Percentiles rank a stretch among this genome's conserved stretches.
phyloP scores from a whole-genome alignment of 2,888 invertebrate genomes.

The Uloborus plumipes region DNA sequence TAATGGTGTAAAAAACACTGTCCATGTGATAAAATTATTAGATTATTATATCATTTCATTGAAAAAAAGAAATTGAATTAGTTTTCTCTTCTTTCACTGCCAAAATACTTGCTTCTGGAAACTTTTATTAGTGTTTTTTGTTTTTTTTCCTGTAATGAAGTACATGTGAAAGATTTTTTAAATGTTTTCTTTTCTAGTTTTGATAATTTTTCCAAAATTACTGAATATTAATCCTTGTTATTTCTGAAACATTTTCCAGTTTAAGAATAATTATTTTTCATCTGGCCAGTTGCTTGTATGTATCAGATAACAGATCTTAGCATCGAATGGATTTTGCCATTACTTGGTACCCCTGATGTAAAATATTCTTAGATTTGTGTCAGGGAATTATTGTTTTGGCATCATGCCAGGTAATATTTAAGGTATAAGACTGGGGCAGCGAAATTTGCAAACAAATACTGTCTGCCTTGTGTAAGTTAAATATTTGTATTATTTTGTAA shows the following conservation, averaged over 20 bases:
- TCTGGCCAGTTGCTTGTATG: slow-evolving; percentile 40
- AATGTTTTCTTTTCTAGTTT: not conserved
- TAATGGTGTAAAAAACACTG: slow-evolving; percentile 29
- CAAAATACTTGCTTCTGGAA: too few relatives aligned
- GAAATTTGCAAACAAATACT: slow-evolving; percentile 26
- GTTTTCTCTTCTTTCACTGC: too few relatives aligned
- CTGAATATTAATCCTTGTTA: not conserved
- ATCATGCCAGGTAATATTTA: slow-evolving; percentile 59
- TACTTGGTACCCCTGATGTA: slow-evolving; percentile 39
- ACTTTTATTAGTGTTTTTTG: too few relatives aligned
- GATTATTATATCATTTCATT: too few relatives aligned
- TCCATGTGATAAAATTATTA: slow-evolving; percentile 31
- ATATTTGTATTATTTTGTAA: slow-evolving; percentile 66
- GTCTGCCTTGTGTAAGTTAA: slow-evolving; percentile 65
- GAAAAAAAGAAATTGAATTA: too few relatives aligned
- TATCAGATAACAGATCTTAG: slow-evolving; percentile 45
- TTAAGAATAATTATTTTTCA: not conserved
- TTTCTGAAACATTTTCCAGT: not conserved
- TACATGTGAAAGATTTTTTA: not conserved
- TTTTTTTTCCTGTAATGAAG: too few relatives aligned
- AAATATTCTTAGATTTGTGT: slow-evolving; percentile 31
- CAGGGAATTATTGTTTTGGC: slow-evolving; percentile 59
- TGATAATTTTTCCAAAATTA: too few relatives aligned
- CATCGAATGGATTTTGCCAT: slow-evolving; percentile 57
- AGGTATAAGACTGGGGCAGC: slow-evolving; percentile 48